These are phyloP conservation scores for Pycnomerus fuliginosus DNA, from an alignment of 2,888 invertebrate genomes.

Conservation along the genomic window DNA sequence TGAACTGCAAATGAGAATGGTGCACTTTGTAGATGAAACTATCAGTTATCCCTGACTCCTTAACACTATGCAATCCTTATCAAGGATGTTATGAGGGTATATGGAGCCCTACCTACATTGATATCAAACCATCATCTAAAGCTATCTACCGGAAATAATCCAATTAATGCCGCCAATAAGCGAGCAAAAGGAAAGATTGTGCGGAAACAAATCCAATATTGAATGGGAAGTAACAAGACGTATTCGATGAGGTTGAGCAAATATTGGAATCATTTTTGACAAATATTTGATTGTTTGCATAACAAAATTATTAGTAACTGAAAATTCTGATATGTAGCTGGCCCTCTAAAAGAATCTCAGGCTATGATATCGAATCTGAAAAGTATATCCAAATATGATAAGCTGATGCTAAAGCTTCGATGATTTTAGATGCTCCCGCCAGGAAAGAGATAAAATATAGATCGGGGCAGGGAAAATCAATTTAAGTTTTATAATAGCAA, in stretches of 20 bases:
- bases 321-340: conserved; percentile 23
- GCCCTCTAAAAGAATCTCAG: conserved; percentile 18
- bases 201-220: too few species aligned
- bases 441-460: conserved; percentile 29
- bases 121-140: conserved; percentile 20
- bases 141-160: conserved; percentile 40
- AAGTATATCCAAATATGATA: conserved; percentile 24
- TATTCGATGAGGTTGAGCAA: conserved; percentile 7
- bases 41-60: conserved; percentile 16
- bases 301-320: conserved; percentile 24
- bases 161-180: conserved; percentile 39
- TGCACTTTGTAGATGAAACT: conserved; percentile 29
- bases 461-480: conserved; percentile 29
- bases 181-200: too few species aligned
- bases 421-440: conserved; percentile 24
- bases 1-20: conserved; percentile 26
- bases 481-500: conserved; percentile 30
- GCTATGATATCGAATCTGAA: conserved; percentile 13
- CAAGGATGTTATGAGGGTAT: too few species aligned
- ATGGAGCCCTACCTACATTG: conserved; percentile 24
- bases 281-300: conserved; percentile 19
- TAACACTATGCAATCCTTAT: background rate
- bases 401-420: conserved; percentile 27
- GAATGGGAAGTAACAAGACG: too few species aligned
- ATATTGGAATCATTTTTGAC: conserved; percentile 14